Conservation (phyloP, 2,888 invertebrate species). For the Aleiodes leptofemur region DNA sequence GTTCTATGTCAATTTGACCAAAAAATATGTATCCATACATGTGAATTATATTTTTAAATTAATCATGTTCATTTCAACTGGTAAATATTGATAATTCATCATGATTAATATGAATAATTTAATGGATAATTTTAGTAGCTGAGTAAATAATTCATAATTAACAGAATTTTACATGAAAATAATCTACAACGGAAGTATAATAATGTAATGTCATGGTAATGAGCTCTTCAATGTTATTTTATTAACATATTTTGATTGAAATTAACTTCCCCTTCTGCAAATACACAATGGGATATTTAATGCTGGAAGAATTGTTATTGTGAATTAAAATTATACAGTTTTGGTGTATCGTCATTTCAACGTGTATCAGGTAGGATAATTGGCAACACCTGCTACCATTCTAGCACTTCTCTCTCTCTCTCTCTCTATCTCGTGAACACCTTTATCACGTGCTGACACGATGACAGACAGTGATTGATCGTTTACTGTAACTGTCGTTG, state of each 20-base stretch:
- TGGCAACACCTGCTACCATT: constrained; percentile 59
- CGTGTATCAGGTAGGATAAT: constrained; percentile 55
- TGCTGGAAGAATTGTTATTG: not conserved
- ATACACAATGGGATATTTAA: not conserved
- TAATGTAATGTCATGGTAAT: constrained; percentile 13
- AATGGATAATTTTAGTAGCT: not conserved
- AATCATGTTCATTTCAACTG: not conserved
- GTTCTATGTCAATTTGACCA: too few relatives aligned
- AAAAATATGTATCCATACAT: too few relatives aligned
- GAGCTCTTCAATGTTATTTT: constrained; percentile 21
- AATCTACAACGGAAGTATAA: too few relatives aligned
- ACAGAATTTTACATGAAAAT: too few relatives aligned
- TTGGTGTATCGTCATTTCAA: constrained; percentile 45
- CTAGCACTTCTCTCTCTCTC: constrained; percentile 43
- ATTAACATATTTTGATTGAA: constrained; percentile 33
- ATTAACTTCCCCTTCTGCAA: not conserved
- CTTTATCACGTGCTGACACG: constrained; percentile 55
- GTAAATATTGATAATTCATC: constrained; percentile 3
- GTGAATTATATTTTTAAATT: not conserved
- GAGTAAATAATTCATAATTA: too few relatives aligned
- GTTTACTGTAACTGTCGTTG: constrained; percentile 48
- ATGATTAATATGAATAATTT: constrained; percentile 5
- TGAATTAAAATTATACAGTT: not conserved
- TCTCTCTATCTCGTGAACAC: constrained; percentile 49
- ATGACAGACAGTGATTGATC: constrained; percentile 55